Evolutionary conservation across 1,140 invertebrate genomes (phyloP).

Genomic region (Cotesia typhae): DNA sequence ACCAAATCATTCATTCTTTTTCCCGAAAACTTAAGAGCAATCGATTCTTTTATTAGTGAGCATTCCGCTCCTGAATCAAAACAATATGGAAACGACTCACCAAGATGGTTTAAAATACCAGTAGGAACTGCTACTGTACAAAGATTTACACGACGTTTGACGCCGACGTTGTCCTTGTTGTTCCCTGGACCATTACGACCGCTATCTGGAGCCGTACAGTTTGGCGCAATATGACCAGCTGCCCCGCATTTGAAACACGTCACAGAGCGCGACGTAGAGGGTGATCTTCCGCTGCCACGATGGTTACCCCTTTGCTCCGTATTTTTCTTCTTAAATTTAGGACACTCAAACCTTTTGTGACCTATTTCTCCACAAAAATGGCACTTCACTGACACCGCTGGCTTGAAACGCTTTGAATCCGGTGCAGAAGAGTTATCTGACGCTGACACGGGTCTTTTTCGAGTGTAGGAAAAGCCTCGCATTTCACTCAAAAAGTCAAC

Average conservation of each 20-base stretch:
- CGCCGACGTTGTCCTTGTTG: not conserved
- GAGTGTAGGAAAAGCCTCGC: too few species aligned
- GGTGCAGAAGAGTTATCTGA: too few species aligned
- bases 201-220: not conserved
- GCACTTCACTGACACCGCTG: too few species aligned
- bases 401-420: too few species aligned
- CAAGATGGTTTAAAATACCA: constrained; percentile 11
- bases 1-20: constrained; percentile 24
- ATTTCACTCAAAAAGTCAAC: too few species aligned
- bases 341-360: not conserved
- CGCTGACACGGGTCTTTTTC: too few species aligned
- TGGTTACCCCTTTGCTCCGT: not conserved
- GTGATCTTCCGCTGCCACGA: not conserved
- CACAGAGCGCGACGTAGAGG: not conserved
- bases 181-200: not conserved
- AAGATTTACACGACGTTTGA: constrained; percentile 14
- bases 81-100: not conserved
- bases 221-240: constrained; percentile 17
- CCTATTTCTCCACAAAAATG: constrained; percentile 10
- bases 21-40: constrained; percentile 28
- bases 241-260: constrained; percentile 25
- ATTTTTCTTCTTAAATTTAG: not conserved
- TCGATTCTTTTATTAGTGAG: constrained; percentile 4
- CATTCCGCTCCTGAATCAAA: too few species aligned
- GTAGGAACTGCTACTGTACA: not conserved